Percentiles rank a stretch among this genome's conserved stretches.
Conservation (phyloP, 30 jellyfish, hydroid and myxozoan genomes). For the Chrysaora quinquecirrha region DNA sequence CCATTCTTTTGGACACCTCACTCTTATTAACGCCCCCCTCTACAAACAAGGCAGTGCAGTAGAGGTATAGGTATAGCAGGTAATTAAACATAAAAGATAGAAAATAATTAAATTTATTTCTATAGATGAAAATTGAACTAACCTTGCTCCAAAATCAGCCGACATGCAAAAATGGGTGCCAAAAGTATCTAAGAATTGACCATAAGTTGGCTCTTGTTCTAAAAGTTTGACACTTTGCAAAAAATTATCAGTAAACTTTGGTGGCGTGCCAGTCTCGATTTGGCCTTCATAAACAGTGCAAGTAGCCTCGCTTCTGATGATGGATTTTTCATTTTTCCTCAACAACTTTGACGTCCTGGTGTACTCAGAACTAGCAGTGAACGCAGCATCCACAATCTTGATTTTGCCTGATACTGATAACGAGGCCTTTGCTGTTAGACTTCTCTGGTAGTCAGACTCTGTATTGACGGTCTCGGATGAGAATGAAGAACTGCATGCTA, state of each 20-base stretch:
- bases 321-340: constrained; percentile 6
- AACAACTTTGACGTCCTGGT: not conserved
- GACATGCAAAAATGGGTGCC: constrained; percentile 41
- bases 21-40: too few species aligned
- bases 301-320: constrained; percentile 42
- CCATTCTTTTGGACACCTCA: too few species aligned
- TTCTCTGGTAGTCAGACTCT: constrained; percentile 40
- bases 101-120: too few species aligned
- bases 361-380: constrained; percentile 54
- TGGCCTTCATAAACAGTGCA: constrained; percentile 31
- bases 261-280: constrained; percentile 31
- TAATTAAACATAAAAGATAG: too few species aligned
- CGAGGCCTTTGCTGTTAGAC: constrained; percentile 33
- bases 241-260: constrained; percentile 31
- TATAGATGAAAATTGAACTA: not conserved
- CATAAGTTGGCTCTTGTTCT: not conserved
- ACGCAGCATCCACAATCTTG: constrained; percentile 20
- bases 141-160: constrained; percentile 59
- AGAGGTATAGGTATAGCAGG: too few species aligned
- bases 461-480: constrained; percentile 36
- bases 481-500: constrained; percentile 29
- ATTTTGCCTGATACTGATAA: not conserved
- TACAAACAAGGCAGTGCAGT: too few species aligned
- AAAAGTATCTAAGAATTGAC: constrained; percentile 13
- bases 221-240: not conserved